phyloP scores from a whole-genome alignment of 2,113 vertebrate species.

The Pampusana beccarii region DNA sequence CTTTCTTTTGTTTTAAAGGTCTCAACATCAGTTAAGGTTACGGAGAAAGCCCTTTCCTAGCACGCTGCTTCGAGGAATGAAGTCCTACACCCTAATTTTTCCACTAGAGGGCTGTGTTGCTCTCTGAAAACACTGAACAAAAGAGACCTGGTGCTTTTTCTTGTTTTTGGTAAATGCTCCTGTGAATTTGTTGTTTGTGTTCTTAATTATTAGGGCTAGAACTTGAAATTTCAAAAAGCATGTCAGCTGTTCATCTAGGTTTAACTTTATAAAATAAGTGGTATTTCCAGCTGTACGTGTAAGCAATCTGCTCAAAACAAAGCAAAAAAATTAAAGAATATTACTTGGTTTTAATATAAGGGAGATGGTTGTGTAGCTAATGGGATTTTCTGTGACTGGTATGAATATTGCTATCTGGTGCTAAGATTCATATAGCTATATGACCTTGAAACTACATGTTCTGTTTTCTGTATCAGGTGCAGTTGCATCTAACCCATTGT shows the following conservation, averaged over 20 bases:
- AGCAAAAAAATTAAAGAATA: not conserved
- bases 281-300: not conserved
- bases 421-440: not conserved
- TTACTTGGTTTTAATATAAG: slow-evolving; percentile 26
- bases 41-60: not conserved
- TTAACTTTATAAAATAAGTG: not conserved
- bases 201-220: slow-evolving; percentile 9
- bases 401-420: not conserved
- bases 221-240: not conserved
- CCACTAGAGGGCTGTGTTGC: slow-evolving; percentile 79
- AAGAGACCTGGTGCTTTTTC: not conserved
- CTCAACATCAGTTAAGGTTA: not conserved
- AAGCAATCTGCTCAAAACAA: not conserved
- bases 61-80: not conserved
- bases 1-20: not conserved
- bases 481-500: not conserved
- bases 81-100: not conserved
- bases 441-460: not conserved
- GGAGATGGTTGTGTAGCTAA: not conserved
- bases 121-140: slow-evolving; percentile 56
- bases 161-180: slow-evolving; percentile 27
- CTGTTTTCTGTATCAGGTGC: not conserved
- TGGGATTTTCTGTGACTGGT: slow-evolving; percentile 20
- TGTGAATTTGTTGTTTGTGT: slow-evolving; percentile 46
- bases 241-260: not conserved